phyloP scores from a whole-genome alignment of 2,797 vertebrate species.

The Labroides dimidiatus region DNA sequence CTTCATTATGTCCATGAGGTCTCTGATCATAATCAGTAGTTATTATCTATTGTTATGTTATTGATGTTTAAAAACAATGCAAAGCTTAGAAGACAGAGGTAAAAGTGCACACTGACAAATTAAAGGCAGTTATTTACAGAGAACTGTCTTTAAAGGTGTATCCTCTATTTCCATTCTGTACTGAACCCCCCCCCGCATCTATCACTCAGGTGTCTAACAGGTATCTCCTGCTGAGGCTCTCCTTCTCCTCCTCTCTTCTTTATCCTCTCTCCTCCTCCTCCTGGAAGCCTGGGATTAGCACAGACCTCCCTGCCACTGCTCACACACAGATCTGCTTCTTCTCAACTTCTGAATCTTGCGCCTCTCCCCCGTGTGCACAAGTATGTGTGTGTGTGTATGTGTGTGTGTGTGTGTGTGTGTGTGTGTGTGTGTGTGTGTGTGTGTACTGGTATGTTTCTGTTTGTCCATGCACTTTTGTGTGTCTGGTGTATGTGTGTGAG shows the following conservation, averaged over 20 bases:
- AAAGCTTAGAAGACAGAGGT: background rate
- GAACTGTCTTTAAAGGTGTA: background rate
- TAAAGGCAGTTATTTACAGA: background rate
- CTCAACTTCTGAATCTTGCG: conserved; percentile 62
- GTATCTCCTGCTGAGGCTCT: conserved; percentile 31
- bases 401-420: conserved; percentile 24
- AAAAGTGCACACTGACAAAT: background rate
- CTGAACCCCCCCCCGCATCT: background rate
- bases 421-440: too few relatives aligned
- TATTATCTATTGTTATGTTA: background rate
- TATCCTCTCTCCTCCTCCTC: conserved; percentile 31
- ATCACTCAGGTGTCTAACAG: conserved; percentile 21
- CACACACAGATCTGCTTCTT: conserved; percentile 76
- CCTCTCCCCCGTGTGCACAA: conserved; percentile 28
- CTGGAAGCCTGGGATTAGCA: conserved; percentile 56
- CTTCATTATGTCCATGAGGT: background rate
- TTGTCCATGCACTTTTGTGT: too few relatives aligned
- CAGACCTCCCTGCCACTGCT: conserved; percentile 66
- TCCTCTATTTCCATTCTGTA: background rate
- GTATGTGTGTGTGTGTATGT: background rate
- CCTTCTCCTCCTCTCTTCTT: conserved; percentile 24
- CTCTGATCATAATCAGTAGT: background rate
- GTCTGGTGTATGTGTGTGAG: too few relatives aligned
- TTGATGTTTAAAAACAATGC: background rate
- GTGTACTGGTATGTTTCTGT: conserved; percentile 18